Evolutionary conservation across 2,888 invertebrate species (phyloP), one percentile per base, ranked within the genome.

Genomic region (Drosophila leonis): DNA sequence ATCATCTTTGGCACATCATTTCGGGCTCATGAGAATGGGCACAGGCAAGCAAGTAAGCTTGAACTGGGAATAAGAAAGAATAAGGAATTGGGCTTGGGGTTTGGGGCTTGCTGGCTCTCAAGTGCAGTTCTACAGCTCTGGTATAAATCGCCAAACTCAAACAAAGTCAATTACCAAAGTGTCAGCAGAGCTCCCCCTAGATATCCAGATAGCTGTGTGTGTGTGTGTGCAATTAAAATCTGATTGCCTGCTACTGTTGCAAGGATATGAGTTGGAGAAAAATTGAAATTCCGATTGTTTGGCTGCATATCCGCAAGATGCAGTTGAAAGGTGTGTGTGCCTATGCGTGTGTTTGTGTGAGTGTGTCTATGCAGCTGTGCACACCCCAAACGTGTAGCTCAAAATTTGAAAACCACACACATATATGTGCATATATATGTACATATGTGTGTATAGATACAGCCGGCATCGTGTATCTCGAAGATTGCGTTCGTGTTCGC

Each of bases 191-290:
- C 78, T 77, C 70, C 65, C 67, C 64, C 65, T 78, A 72, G 64
- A 56, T 69, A 31, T 41, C 18, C 56, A 42, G 39, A 41, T 56
- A 31, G 20, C n/a, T 41, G 49, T 48, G 33, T 55, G 52, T 46
- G 62, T 57, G 42, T 48, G 24, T 46, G 61, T 46, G 90, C 90
- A 92, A 92, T 92, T 92, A 92, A 90, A 91, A 88, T 75, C 88
- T 91, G 91, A 92, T 92, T 92, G 91, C 83, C 78, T 83, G 79
- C 75, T 76, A 65, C 76, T 78, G 66, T 59, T 57, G 65, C 65
- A 44, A 64, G 69, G 35, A 51, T 75, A n/a, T 69, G 69, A 62
- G 65, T 65, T 75, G 51, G 68, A 72, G 78, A 88, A 88, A 86
- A 86, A 86, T 80, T 76, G 70, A 83, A 86, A 83, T 78, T 79